These are phyloP conservation scores for Beaufortia kweichowensis DNA, from an alignment of 2,113 vertebrate genomes.

Conservation along the genomic window DNA sequence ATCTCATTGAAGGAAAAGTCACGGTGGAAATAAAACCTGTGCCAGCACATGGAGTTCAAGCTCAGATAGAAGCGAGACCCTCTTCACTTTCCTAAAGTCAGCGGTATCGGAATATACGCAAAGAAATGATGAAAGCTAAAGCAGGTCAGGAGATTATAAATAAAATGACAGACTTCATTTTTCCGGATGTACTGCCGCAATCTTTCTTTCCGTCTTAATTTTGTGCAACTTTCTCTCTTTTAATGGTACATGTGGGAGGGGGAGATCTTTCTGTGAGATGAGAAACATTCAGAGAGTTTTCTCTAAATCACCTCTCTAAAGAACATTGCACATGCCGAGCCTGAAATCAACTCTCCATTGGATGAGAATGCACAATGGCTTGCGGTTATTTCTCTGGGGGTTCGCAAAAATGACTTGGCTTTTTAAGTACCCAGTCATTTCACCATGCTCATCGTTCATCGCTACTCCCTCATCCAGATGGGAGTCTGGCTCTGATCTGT, in stretches of 20 bases:
- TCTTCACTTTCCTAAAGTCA: constrained; percentile 66
- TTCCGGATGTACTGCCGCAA: constrained; percentile 59
- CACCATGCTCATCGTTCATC: not conserved
- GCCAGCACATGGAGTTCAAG: constrained; percentile 67
- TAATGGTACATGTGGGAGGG: constrained; percentile 27
- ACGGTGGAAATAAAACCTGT: constrained; percentile 73
- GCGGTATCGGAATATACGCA: constrained; percentile 58
- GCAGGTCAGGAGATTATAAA: constrained; percentile 56
- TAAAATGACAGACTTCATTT: constrained; percentile 56
- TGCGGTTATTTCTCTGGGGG: constrained; percentile 60
- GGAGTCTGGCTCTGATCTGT: not conserved
- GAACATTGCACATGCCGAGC: constrained; percentile 48
- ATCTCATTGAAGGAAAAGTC: constrained; percentile 76
- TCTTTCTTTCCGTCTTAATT: constrained; percentile 35
- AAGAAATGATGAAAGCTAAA: constrained; percentile 46
- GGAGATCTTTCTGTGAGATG: constrained; percentile 36
- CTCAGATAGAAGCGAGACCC: constrained; percentile 61
- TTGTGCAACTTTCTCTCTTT: constrained; percentile 43
- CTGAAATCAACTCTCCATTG: constrained; percentile 29
- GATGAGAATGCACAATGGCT: constrained; percentile 51
- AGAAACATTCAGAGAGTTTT: constrained; percentile 27
- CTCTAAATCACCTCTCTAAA: not conserved
- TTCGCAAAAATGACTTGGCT: constrained; percentile 49
- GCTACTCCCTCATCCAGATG: not conserved
- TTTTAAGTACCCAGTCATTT: constrained; percentile 41